Evolutionary conservation across 2,113 vertebrate genomes (phyloP).

Genomic region (Girardinichthys multiradiatus): DNA sequence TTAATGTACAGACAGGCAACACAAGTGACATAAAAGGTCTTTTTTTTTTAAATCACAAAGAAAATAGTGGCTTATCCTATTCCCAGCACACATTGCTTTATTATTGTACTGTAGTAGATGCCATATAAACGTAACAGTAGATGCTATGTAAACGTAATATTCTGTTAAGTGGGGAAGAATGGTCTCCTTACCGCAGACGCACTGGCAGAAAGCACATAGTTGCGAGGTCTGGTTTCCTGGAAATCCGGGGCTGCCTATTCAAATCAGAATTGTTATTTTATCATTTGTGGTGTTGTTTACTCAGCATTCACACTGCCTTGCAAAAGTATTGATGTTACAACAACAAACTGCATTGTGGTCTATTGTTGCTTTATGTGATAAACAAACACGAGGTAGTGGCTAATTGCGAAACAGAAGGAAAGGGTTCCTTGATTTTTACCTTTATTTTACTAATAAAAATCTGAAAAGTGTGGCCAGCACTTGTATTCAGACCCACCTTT

Average conservation of each 20-base stretch:
- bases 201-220: slow-evolving; percentile 96
- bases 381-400: neutral
- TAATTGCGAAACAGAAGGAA: neutral
- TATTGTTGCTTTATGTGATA: too few species aligned
- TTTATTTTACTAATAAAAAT: neutral
- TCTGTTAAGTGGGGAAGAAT: neutral
- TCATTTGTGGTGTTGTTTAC: neutral
- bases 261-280: slow-evolving; percentile 5
- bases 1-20: too few species aligned
- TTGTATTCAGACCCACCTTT: too few species aligned
- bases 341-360: too few species aligned
- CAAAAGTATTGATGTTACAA: too few species aligned
- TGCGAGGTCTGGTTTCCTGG: slow-evolving; percentile 97
- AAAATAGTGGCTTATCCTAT: too few species aligned
- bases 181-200: slow-evolving; percentile 91
- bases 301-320: neutral
- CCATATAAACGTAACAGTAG: too few species aligned
- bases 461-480: neutral
- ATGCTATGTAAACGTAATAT: neutral
- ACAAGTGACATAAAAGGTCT: too few species aligned
- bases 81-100: too few species aligned
- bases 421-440: neutral
- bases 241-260: slow-evolving; percentile 87
- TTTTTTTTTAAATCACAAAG: too few species aligned
- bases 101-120: too few species aligned